Evolutionary conservation across 1,140 invertebrate genomes (phyloP).

Genomic region (Neelides sp.): DNA sequence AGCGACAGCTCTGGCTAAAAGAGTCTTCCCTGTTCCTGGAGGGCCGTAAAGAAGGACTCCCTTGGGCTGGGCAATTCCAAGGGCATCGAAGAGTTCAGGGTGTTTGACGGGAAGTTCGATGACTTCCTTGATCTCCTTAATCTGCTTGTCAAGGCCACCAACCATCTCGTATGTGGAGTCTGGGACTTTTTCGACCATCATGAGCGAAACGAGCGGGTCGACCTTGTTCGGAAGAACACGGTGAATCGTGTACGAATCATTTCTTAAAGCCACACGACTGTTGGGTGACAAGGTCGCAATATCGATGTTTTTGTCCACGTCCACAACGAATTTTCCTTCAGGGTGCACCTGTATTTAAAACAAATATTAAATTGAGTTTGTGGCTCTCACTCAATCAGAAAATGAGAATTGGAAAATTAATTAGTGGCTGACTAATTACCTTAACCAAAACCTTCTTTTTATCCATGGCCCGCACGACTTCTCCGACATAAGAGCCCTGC

Average conservation of each 20-base stretch:
- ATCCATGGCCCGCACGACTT: conserved; percentile 99
- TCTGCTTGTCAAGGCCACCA: conserved; percentile 97
- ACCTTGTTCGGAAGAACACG: conserved; percentile 99
- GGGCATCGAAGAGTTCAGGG: conserved; percentile 96
- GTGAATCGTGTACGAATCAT: conserved; percentile 97
- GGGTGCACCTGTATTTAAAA: conserved; percentile 62
- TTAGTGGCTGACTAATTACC: conserved; percentile 26
- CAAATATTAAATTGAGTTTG: conserved; percentile 32
- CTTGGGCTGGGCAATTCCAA: conserved; percentile 99
- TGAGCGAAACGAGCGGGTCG: conserved; percentile 97
- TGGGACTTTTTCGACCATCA: conserved; percentile 99
- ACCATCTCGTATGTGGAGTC: conserved; percentile 99
- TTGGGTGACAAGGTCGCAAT: conserved; percentile 97
- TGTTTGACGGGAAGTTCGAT: conserved; percentile 99
- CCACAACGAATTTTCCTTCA: conserved; percentile 99
- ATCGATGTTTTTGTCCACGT: conserved; percentile 98
- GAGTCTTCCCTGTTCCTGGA: conserved; percentile 89
- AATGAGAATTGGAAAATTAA: conserved; percentile 6
- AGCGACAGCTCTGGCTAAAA: conserved; percentile 93
- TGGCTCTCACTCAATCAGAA: not conserved
- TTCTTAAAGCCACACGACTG: conserved; percentile 89
- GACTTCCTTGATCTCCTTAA: conserved; percentile 99
- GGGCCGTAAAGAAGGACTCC: conserved; percentile 96
- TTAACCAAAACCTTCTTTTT: conserved; percentile 99
- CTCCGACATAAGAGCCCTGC: conserved; percentile 98